Evolutionary conservation across 2,888 invertebrate species (phyloP).

Genomic region (Nysson spinosus): DNA sequence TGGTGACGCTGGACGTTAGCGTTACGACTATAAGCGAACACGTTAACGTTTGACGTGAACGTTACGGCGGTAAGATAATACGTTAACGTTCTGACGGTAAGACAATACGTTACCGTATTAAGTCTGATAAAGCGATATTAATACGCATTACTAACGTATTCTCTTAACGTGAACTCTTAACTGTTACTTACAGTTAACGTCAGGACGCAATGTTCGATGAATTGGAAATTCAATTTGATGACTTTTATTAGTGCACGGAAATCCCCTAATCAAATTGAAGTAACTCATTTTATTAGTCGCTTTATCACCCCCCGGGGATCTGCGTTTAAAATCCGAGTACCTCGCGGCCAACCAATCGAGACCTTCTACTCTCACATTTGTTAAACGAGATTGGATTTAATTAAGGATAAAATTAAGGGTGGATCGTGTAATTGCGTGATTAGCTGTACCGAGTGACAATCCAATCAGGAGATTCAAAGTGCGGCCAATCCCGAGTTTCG

Average conservation of each 20-base stretch:
- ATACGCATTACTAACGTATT: too few relatives aligned
- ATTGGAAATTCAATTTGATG: slow-evolving; percentile 9
- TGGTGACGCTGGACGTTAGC: too few relatives aligned
- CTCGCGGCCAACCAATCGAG: slow-evolving; percentile 14
- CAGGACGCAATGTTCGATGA: slow-evolving; percentile 1
- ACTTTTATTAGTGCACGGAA: slow-evolving; percentile 28
- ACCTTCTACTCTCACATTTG: slow-evolving; percentile 53
- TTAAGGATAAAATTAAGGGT: slow-evolving; percentile 74
- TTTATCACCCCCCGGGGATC: slow-evolving; percentile 29
- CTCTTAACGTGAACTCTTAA: too few relatives aligned
- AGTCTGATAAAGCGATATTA: too few relatives aligned
- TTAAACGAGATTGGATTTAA: slow-evolving; percentile 71
- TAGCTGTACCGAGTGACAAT: slow-evolving; percentile 67
- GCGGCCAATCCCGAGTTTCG: slow-evolving; percentile 69
- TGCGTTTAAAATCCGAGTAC: slow-evolving; percentile 42
- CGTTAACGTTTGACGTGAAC: too few relatives aligned
- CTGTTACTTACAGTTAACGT: too few relatives aligned
- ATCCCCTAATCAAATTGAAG: slow-evolving; percentile 46
- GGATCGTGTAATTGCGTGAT: slow-evolving; percentile 69
- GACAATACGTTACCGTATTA: too few relatives aligned
- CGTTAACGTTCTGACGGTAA: too few relatives aligned
- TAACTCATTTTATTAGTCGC: slow-evolving; percentile 35
- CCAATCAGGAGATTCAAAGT: slow-evolving; percentile 70
- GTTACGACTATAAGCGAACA: too few relatives aligned
- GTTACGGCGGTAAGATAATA: too few relatives aligned